A percentile compares a stretch with the other conserved stretches of the same genome.
phyloP scores from a whole-genome alignment of 2,888 invertebrate species.

The Anthrax anthrax region DNA sequence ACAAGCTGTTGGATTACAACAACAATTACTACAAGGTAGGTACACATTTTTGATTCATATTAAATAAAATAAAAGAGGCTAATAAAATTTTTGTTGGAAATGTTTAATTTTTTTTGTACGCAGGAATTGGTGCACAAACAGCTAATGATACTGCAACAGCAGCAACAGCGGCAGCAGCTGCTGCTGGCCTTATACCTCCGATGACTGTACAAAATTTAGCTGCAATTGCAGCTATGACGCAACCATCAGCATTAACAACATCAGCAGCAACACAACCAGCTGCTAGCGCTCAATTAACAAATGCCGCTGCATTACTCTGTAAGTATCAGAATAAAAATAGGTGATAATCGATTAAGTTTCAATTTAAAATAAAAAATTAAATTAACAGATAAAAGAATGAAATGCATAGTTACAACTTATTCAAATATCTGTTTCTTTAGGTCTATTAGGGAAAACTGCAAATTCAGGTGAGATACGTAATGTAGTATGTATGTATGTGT shows the following conservation, averaged over 20 bases:
- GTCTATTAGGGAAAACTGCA: constrained; percentile 33
- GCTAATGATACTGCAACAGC: constrained; percentile 23
- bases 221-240: constrained; percentile 54
- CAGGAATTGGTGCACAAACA: constrained; percentile 29
- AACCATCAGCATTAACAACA: constrained; percentile 35
- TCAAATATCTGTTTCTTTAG: constrained; percentile 19
- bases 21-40: constrained; percentile 47
- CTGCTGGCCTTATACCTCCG: constrained; percentile 47
- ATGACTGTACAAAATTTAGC: constrained; percentile 86
- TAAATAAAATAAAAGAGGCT: not conserved
- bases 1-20: constrained; percentile 49
- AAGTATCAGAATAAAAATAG: constrained; percentile 18
- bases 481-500: not conserved
- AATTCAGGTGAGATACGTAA: constrained; percentile 27
- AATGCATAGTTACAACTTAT: not conserved
- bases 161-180: constrained; percentile 27
- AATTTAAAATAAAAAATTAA: too few species aligned
- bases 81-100: not conserved
- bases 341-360: too few species aligned
- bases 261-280: constrained; percentile 22
- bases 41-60: not conserved
- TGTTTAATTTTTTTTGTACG: not conserved
- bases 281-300: constrained; percentile 30
- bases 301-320: constrained; percentile 34
- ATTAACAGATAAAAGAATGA: not conserved